Percentiles rank a stretch among this genome's conserved stretches.
These are phyloP conservation scores for Oryzias dopingdopingensis DNA, from an alignment of 2,797 vertebrate species.

Conservation along the genomic window DNA sequence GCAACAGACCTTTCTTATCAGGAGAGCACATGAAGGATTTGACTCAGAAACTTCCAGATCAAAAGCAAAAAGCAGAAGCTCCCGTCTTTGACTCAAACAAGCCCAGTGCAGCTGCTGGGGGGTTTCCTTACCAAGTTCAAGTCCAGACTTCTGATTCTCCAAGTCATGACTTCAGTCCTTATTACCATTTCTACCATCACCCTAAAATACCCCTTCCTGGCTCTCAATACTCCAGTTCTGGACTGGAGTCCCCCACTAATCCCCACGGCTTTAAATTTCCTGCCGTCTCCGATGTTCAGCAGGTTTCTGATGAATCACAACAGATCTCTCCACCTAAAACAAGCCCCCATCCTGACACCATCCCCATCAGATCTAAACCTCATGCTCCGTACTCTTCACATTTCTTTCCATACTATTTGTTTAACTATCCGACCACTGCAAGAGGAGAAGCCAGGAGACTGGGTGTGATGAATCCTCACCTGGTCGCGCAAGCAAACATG, in stretches of 20 bases:
- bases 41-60: not conserved
- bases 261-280: not conserved
- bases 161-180: conserved; percentile 39
- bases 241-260: not conserved
- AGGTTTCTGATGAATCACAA: not conserved
- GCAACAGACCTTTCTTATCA: not conserved
- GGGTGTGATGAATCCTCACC: not conserved
- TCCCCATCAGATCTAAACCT: not conserved
- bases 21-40: conserved; percentile 2
- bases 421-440: conserved; percentile 22
- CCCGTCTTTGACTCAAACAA: not conserved
- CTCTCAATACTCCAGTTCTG: conserved; percentile 8
- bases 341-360: not conserved
- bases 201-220: conserved; percentile 60
- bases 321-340: conserved; percentile 5
- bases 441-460: not conserved
- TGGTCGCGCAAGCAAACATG: not conserved
- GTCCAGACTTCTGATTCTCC: conserved; percentile 19
- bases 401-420: conserved; percentile 17
- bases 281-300: not conserved
- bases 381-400: not conserved
- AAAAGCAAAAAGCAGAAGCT: conserved; percentile 1
- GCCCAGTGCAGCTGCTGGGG: not conserved
- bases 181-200: conserved; percentile 70
- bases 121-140: conserved; percentile 3